A percentile compares a stretch with the other conserved stretches of the same genome.
Evolutionary conservation across 1,140 invertebrate species (phyloP).

Genomic region (Potamilus streckersoni): DNA sequence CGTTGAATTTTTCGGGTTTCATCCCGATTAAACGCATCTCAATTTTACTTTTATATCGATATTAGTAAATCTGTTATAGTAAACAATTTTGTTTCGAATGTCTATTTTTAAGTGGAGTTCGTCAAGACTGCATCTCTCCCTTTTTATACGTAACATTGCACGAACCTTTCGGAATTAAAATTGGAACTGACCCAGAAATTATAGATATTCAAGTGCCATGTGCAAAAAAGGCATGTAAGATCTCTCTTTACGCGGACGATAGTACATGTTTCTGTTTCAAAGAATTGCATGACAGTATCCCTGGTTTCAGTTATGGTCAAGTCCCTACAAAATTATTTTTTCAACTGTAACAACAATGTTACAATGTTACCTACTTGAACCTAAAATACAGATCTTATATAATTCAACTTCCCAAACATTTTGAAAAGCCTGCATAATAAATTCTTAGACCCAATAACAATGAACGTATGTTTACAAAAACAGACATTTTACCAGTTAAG

Average conservation of each 20-base stretch:
- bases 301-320: too few species aligned
- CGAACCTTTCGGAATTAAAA: constrained; percentile 35
- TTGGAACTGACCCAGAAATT: constrained; percentile 26
- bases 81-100: constrained; percentile 42
- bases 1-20: constrained; percentile 7
- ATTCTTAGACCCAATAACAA: too few species aligned
- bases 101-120: constrained; percentile 60
- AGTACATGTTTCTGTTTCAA: too few species aligned
- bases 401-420: too few species aligned
- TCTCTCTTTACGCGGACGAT: constrained; percentile 24
- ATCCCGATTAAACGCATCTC: constrained; percentile 34
- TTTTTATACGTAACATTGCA: constrained; percentile 12
- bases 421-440: too few species aligned
- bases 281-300: too few species aligned
- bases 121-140: constrained; percentile 65
- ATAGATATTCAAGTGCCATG: constrained; percentile 41
- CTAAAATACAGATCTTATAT: too few species aligned
- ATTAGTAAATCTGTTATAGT: constrained; percentile 37
- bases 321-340: too few species aligned
- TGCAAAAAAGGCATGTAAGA: constrained; percentile 6
- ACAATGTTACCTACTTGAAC: too few species aligned
- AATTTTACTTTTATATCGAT: constrained; percentile 42
- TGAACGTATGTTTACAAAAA: too few species aligned
- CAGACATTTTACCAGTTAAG: too few species aligned
- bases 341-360: too few species aligned